Conservation (phyloP, 1,140 invertebrate genomes). For the Riptortus pedestris region DNA sequence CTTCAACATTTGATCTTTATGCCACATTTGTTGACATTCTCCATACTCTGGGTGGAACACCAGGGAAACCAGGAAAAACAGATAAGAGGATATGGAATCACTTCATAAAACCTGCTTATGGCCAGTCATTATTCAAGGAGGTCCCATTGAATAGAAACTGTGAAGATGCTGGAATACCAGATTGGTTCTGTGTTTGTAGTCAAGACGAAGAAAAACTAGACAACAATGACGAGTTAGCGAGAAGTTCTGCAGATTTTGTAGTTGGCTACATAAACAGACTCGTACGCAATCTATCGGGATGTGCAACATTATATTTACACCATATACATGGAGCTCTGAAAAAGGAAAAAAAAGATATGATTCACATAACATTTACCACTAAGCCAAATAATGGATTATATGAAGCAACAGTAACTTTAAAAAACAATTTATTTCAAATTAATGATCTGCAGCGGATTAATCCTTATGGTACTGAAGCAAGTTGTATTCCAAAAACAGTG, state of each 20-base stretch:
- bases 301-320: slow-evolving; percentile 34
- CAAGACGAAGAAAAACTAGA: slow-evolving; percentile 27
- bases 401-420: slow-evolving; percentile 28
- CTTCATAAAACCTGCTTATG: slow-evolving; percentile 23
- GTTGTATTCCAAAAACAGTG: slow-evolving; percentile 27
- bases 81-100: slow-evolving; percentile 30
- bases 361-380: slow-evolving; percentile 27
- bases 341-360: slow-evolving; percentile 9
- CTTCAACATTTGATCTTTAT: slow-evolving; percentile 40
- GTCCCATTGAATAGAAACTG: slow-evolving; percentile 39
- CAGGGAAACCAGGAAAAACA: not conserved
- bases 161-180: slow-evolving; percentile 38
- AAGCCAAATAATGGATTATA: slow-evolving; percentile 30
- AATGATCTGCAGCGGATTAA: slow-evolving; percentile 31
- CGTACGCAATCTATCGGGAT: slow-evolving; percentile 46
- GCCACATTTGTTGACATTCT: slow-evolving; percentile 31
- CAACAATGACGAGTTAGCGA: slow-evolving; percentile 21
- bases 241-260: slow-evolving; percentile 43
- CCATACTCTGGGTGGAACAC: slow-evolving; percentile 1
- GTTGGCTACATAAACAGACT: slow-evolving; percentile 52
- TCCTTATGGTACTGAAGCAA: slow-evolving; percentile 30
- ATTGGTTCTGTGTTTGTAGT: slow-evolving; percentile 42
- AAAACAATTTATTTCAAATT: slow-evolving; percentile 9
- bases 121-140: slow-evolving; percentile 32
- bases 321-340: slow-evolving; percentile 25